Evolutionary conservation across 2,797 vertebrate species (phyloP).

Genomic region (Sphenodon punctatus): DNA sequence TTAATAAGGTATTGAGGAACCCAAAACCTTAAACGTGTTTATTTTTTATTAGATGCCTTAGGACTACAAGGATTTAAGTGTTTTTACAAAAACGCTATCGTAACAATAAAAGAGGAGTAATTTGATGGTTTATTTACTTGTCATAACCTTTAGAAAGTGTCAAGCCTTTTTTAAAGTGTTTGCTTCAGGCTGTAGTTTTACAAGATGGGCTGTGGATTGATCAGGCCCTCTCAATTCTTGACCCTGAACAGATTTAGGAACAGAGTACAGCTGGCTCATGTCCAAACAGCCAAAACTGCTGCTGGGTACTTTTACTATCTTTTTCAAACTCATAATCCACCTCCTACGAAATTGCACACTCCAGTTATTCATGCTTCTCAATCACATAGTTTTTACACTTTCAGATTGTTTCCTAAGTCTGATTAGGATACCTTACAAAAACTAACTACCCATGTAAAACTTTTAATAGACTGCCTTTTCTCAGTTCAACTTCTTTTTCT

Average conservation of each 20-base stretch:
- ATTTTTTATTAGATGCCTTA: slow-evolving; percentile 87
- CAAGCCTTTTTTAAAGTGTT: slow-evolving; percentile 83
- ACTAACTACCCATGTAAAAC: not conserved
- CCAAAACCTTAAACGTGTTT: slow-evolving; percentile 80
- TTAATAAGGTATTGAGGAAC: slow-evolving; percentile 57
- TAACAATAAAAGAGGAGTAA: slow-evolving; percentile 93
- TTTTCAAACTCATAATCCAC: slow-evolving; percentile 73
- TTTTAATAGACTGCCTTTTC: slow-evolving; percentile 30
- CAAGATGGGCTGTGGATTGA: slow-evolving; percentile 85
- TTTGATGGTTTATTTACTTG: slow-evolving; percentile 89
- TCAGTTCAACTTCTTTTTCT: slow-evolving; percentile 27
- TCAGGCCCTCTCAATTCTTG: slow-evolving; percentile 80
- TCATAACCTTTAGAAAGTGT: slow-evolving; percentile 92
- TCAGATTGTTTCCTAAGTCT: slow-evolving; percentile 23
- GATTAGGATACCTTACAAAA: slow-evolving; percentile 12
- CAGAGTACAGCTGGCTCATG: slow-evolving; percentile 72
- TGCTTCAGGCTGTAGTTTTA: slow-evolving; percentile 88
- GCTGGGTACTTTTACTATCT: slow-evolving; percentile 72
- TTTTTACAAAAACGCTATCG: slow-evolving; percentile 83
- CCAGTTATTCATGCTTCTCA: slow-evolving; percentile 66
- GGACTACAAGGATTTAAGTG: slow-evolving; percentile 86
- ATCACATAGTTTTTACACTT: slow-evolving; percentile 55
- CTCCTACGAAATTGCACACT: slow-evolving; percentile 74
- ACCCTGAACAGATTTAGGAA: slow-evolving; percentile 85
- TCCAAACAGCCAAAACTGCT: slow-evolving; percentile 76